Base-by-base conservation (phyloP, 92 coral and sea anemone species). In the Epizoanthus fatuus region DNA sequence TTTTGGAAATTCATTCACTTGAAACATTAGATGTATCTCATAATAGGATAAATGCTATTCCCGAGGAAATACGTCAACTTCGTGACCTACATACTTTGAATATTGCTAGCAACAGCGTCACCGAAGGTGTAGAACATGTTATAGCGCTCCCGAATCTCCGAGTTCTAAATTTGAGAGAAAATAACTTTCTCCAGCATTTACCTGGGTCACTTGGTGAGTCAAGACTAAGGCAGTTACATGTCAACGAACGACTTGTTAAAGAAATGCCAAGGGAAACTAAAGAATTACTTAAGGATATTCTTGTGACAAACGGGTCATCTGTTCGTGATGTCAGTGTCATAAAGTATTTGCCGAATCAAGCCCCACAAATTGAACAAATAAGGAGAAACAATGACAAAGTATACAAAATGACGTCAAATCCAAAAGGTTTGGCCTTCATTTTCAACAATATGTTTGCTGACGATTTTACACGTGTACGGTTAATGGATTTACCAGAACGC, bases 371-470 rank as follows among this genome's bases (percentile, higher is more conserved):
- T 25, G 80, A 81, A 80, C 8, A 70, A 12, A 45, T 67, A 8
- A 75, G 85, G 57, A 44, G 32, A 38, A 52, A 81, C 67, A 20
- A 10, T 11, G 66, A 54, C 49, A 88, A 69, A 60, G 81, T 84
- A n/a, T 91, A 91, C 70, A 91, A 88, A 47, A 91, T 88, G 92
- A 78, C 79, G 14, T 88, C 94, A 37, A 35, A 64, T 3, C 92
- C 92, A 32, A 91, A 91, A 83, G 94, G 94, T 10, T 6, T 88
- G 56, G 86, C 86, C 16, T 12, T 91, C 53, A 77, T 83, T 37
- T 16, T 91, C 66, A 88, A 84, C 69, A 87, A 52, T 49, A 7
- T 29, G 15, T 44, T 17, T 16, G n/a, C n/a, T n/a, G n/a, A n/a
- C n/a, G n/a, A n/a, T n/a, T n/a, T n/a, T n/a, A n/a, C n/a, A n/a